Evolutionary conservation across 1,140 invertebrate genomes (phyloP).

Genomic region (Ceratosolen fusciceps): DNA sequence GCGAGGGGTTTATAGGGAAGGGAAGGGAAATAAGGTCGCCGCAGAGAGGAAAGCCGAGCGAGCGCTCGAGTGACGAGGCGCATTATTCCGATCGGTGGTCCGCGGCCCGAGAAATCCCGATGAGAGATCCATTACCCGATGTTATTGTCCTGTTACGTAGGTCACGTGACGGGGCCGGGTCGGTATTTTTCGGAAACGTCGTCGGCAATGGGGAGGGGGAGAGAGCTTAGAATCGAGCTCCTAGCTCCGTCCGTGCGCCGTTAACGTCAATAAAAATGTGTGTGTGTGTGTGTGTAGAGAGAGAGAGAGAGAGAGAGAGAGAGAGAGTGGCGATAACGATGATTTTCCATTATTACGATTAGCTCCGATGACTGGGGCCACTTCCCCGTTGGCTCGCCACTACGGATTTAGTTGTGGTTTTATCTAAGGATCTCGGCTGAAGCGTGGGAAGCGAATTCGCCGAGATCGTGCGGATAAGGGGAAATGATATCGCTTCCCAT

Average conservation of each 20-base stretch:
- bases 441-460: not conserved
- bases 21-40: constrained; percentile 10
- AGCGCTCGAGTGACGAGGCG: constrained; percentile 36
- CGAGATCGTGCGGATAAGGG: not conserved
- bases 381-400: not conserved
- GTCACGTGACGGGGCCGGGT: not conserved
- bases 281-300: too few relatives aligned
- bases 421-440: not conserved
- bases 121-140: not conserved
- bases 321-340: not conserved
- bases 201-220: not conserved
- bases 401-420: not conserved
- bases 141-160: not conserved
- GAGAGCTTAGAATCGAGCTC: too few relatives aligned
- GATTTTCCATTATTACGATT: not conserved
- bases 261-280: too few relatives aligned
- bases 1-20: not conserved
- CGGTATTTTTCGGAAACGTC: not conserved
- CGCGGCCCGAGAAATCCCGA: constrained; percentile 8
- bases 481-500: not conserved
- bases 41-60: not conserved
- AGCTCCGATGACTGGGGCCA: not conserved
- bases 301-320: too few relatives aligned
- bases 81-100: constrained; percentile 43
- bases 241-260: too few relatives aligned